A percentile compares a stretch with the other conserved stretches of the same genome.
Evolutionary conservation across 2,113 vertebrate genomes (phyloP).

Genomic region (Geococcyx californianus): DNA sequence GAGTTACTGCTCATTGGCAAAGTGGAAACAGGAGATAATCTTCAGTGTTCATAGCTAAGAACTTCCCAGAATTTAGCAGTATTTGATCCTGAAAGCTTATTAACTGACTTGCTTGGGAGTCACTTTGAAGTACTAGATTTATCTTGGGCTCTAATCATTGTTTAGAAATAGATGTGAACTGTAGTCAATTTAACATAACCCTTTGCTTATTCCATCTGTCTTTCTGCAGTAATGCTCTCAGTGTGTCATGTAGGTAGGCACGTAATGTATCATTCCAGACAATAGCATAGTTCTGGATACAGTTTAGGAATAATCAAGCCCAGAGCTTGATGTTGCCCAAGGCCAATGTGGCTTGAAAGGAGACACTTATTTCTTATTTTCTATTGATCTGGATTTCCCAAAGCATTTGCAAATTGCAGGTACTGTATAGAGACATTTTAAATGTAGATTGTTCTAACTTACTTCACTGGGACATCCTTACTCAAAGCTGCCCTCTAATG

Average conservation of each 20-base stretch:
- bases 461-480: background rate
- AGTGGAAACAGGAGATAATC: background rate
- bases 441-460: background rate
- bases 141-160: background rate
- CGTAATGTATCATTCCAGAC: background rate
- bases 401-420: background rate
- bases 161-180: background rate
- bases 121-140: background rate
- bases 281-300: background rate
- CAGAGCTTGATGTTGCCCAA: background rate
- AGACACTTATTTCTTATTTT: background rate
- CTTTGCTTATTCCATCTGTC: background rate
- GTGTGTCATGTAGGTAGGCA: background rate
- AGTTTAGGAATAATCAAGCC: background rate
- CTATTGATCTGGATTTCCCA: background rate
- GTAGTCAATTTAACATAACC: background rate
- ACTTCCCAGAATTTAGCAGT: background rate
- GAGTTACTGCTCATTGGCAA: background rate
- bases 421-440: background rate
- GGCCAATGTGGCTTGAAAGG: background rate
- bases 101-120: background rate
- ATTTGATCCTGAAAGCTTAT: background rate
- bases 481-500: background rate
- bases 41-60: background rate
- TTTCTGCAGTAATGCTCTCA: background rate